Evolutionary conservation across 2,888 invertebrate genomes (phyloP).

Genomic region (Phengaris alcon): DNA sequence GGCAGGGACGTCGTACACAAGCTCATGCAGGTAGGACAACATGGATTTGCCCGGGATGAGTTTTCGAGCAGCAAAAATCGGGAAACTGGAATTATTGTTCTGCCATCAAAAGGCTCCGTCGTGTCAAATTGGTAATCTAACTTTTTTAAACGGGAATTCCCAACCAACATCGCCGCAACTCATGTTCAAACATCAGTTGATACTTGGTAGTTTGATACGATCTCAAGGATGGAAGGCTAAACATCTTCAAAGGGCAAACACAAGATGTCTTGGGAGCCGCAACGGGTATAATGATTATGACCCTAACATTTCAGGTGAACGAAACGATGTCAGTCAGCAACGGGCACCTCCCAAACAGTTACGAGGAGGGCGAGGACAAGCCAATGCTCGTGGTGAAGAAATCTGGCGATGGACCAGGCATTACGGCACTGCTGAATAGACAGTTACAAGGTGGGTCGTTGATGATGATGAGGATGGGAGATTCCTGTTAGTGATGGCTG

Average conservation of each 20-base stretch:
- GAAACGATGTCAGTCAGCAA: slow-evolving; percentile 88
- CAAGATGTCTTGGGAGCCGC: no score
- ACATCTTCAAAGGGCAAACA: no score
- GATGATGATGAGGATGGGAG: not conserved
- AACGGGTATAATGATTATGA: not conserved
- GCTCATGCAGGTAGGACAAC: slow-evolving; percentile 85
- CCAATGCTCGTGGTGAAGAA: slow-evolving; percentile 89
- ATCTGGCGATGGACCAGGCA: slow-evolving; percentile 85
- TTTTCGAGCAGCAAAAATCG: not conserved
- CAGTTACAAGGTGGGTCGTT: slow-evolving; percentile 84
- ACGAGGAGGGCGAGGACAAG: slow-evolving; percentile 86
- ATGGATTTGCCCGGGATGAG: not conserved
- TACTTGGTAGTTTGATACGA: no score
- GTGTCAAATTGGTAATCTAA: no score
- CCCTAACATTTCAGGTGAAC: slow-evolving; percentile 80
- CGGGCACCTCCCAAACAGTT: slow-evolving; percentile 85
- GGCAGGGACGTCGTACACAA: slow-evolving; percentile 92
- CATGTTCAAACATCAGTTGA: no score
- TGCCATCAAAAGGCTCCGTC: no score
- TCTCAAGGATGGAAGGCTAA: no score
- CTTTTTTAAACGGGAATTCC: no score
- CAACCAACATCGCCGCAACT: no score
- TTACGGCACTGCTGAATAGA: slow-evolving; percentile 86
- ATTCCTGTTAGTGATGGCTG: not conserved
- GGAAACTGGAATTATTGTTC: no score